A percentile compares a stretch with the other conserved stretches of the same genome.
Conservation (phyloP, 2,797 vertebrate species). For the Hoplostethus mediterraneus region DNA sequence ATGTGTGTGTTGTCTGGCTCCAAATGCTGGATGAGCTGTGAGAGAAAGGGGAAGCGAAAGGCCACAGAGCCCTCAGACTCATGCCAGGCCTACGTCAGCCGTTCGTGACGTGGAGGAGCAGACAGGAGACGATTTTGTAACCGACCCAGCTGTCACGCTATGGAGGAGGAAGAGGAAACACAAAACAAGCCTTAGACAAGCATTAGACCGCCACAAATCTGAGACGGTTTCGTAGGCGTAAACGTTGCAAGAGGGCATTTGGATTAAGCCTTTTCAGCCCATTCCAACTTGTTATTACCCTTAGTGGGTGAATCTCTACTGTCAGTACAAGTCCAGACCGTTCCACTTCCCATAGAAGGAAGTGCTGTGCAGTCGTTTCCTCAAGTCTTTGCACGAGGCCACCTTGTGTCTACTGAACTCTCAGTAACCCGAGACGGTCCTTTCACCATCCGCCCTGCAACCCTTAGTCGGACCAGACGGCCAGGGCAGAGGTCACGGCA, state of each 20-base stretch:
- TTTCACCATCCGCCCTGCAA: constrained; percentile 45
- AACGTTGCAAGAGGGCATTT: constrained; percentile 2
- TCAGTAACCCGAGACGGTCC: constrained; percentile 66
- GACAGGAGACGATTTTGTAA: constrained; percentile 77
- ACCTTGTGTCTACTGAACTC: constrained; percentile 76
- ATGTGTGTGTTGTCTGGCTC: constrained; percentile 40
- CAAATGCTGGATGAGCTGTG: constrained; percentile 59
- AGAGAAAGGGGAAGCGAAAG: constrained; percentile 78
- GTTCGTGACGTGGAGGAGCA: constrained; percentile 69
- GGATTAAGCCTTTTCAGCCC: constrained; percentile 34
- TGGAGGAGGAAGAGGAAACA: constrained; percentile 49
- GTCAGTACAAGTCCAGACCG: constrained; percentile 21
- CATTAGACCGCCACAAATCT: constrained; percentile 12
- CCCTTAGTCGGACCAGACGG: constrained; percentile 39
- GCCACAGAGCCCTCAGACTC: constrained; percentile 63
- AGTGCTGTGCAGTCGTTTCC: constrained; percentile 41
- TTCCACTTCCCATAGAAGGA: constrained; percentile 49
- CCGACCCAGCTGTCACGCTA: constrained; percentile 34
- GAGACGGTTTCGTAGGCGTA: constrained; percentile 23
- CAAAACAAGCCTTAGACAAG: constrained; percentile 34
- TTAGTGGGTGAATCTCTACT: constrained; percentile 21
- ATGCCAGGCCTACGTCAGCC: constrained; percentile 57
- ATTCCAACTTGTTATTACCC: neutral
- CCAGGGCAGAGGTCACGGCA: constrained; percentile 42
- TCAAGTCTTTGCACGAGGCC: constrained; percentile 56